A percentile compares a stretch with the other conserved stretches of the same genome.
Conservation (phyloP, 2,888 invertebrate genomes). For the Dicyrtomina minuta region DNA sequence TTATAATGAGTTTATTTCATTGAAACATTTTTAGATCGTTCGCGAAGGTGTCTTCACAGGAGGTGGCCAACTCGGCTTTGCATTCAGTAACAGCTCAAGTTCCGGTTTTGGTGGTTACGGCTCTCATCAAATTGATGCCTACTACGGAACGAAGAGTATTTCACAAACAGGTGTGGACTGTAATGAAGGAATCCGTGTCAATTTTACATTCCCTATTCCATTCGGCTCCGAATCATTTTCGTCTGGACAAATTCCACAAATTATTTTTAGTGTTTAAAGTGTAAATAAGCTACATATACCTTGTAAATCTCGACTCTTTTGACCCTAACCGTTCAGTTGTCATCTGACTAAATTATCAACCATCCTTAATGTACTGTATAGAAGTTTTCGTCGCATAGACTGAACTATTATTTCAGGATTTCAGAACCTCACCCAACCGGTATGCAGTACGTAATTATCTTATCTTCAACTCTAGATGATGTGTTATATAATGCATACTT, state of each 20-base stretch:
- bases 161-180: conserved; percentile 74
- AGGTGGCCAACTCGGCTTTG: conserved; percentile 24
- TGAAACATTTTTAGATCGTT: conserved; percentile 35
- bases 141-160: conserved; percentile 79
- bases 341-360: no score
- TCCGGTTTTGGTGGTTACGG: conserved; percentile 41
- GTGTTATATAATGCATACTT: no score
- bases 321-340: no score
- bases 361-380: no score
- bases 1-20: background rate
- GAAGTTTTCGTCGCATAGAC: no score
- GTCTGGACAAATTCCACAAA: conserved; percentile 83
- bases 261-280: conserved; percentile 65
- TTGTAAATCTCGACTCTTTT: no score
- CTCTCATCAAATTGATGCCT: conserved; percentile 55
- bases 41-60: conserved; percentile 34
- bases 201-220: conserved; percentile 75
- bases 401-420: no score
- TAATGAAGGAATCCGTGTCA: conserved; percentile 72
- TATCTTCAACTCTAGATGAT: no score
- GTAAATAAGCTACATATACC: no score
- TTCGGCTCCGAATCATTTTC: conserved; percentile 82
- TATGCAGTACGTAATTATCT: no score
- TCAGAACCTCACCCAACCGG: no score
- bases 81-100: conserved; percentile 24